These are phyloP conservation scores for Urosaurus nigricauda DNA, from an alignment of 2,797 vertebrate genomes.

Conservation along the genomic window DNA sequence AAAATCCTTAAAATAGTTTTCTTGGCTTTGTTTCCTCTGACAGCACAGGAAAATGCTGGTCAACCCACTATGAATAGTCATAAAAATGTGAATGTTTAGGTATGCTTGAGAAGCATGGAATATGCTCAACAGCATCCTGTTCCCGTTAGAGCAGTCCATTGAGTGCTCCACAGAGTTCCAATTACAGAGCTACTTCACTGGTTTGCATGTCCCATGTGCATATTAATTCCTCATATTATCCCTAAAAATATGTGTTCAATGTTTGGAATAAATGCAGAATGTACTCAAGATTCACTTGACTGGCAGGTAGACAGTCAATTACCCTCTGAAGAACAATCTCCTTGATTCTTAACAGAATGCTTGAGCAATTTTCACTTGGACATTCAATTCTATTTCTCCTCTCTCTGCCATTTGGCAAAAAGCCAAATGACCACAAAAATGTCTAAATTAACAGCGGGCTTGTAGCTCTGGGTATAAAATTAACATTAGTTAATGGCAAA, in stretches of 20 bases:
- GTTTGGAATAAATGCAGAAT: conserved; percentile 27
- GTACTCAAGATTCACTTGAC: conserved; percentile 36
- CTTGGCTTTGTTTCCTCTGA: not conserved
- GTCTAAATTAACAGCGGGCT: conserved; percentile 14
- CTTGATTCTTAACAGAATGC: conserved; percentile 18
- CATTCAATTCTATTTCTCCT: conserved; percentile 24
- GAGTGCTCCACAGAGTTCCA: conserved; percentile 9
- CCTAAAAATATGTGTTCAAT: conserved; percentile 28
- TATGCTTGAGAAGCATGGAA: not conserved
- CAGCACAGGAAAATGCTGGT: conserved; percentile 4
- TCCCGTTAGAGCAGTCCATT: not conserved
- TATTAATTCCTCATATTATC: conserved; percentile 26
- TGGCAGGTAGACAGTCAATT: conserved; percentile 18
- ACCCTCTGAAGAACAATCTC: conserved; percentile 20
- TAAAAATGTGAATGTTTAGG: not conserved
- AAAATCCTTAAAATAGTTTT: not conserved
- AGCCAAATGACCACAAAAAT: conserved; percentile 17
- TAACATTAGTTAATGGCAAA: conserved; percentile 33
- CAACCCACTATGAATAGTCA: conserved; percentile 16
- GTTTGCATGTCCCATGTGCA: conserved; percentile 22
- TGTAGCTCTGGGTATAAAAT: conserved; percentile 9
- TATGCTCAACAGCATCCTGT: not conserved
- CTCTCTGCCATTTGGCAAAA: conserved; percentile 13
- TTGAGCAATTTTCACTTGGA: conserved; percentile 9
- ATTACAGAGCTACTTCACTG: conserved; percentile 25